These are phyloP conservation scores for Neocrepidodera transversa DNA, from an alignment of 2,888 invertebrate species.

Conservation along the genomic window DNA sequence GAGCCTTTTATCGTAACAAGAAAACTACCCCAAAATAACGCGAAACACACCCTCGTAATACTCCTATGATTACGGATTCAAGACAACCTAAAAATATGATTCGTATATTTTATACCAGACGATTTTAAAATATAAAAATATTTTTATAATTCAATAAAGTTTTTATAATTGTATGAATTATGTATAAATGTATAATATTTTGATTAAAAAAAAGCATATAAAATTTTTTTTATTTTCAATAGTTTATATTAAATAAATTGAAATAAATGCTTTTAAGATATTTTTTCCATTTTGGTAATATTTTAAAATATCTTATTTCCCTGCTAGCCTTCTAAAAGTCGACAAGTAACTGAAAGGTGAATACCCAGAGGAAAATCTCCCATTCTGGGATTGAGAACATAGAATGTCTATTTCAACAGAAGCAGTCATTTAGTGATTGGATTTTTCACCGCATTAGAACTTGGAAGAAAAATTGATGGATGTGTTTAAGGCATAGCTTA, in stretches of 20 bases:
- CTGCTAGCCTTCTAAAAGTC: neutral
- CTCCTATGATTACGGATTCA: conserved; percentile 9
- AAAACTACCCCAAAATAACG: neutral
- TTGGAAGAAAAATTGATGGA: too few species aligned
- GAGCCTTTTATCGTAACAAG: neutral
- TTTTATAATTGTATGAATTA: too few species aligned
- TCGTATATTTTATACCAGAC: neutral
- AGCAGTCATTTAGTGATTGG: neutral
- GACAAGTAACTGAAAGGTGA: neutral
- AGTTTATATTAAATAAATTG: too few species aligned
- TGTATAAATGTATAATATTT: too few species aligned
- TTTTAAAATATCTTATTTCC: too few species aligned
- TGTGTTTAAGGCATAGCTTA: too few species aligned
- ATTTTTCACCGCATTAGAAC: neutral
- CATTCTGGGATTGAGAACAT: neutral
- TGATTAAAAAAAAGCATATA: too few species aligned
- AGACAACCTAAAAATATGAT: conserved; percentile 14
- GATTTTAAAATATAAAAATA: neutral
- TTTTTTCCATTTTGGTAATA: too few species aligned
- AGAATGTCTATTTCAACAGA: neutral
- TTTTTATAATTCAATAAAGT: too few species aligned
- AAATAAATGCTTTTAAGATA: too few species aligned
- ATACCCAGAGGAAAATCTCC: neutral
- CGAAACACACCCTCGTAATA: conserved; percentile 4
- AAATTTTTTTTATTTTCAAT: too few species aligned